Evolutionary conservation across 2,797 vertebrate genomes (phyloP).

Genomic region (Pantherophis vulpinus): DNA sequence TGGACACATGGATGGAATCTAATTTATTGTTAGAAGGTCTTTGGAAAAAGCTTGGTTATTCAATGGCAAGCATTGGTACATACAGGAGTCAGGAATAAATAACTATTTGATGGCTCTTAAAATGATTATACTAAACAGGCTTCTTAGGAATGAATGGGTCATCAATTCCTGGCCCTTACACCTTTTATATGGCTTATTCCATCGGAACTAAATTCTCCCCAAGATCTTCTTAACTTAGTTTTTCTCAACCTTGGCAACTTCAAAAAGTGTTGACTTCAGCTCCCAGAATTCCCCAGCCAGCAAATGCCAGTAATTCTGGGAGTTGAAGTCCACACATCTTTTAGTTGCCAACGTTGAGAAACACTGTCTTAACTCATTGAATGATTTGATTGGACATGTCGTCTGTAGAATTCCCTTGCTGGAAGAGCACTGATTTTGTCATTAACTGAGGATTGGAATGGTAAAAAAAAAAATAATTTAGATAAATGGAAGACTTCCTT

Average conservation of each 20-base stretch:
- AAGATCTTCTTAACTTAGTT: conserved; percentile 3
- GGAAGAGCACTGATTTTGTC: neutral
- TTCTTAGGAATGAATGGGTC: neutral
- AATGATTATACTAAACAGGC: neutral
- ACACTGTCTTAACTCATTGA: neutral
- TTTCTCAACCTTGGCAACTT: too few species aligned
- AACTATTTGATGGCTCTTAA: neutral
- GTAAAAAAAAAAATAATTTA: neutral
- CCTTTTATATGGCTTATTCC: neutral
- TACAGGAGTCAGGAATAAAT: neutral
- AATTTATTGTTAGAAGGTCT: neutral
- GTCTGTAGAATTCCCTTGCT: neutral
- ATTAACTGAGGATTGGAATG: conserved; percentile 16
- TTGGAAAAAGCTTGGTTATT: neutral
- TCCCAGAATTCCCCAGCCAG: conserved; percentile 2
- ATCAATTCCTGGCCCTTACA: neutral
- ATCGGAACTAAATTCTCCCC: neutral
- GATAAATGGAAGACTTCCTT: neutral
- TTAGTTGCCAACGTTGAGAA: too few species aligned
- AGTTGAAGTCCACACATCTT: too few species aligned
- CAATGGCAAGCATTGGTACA: neutral
- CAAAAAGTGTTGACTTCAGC: too few species aligned
- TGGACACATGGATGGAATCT: neutral
- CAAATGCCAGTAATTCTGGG: neutral
- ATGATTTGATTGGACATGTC: neutral